Evolutionary conservation across 2,113 vertebrate species (phyloP), one percentile per base, ranked within the genome.

Genomic region (Trematocara macrostoma): DNA sequence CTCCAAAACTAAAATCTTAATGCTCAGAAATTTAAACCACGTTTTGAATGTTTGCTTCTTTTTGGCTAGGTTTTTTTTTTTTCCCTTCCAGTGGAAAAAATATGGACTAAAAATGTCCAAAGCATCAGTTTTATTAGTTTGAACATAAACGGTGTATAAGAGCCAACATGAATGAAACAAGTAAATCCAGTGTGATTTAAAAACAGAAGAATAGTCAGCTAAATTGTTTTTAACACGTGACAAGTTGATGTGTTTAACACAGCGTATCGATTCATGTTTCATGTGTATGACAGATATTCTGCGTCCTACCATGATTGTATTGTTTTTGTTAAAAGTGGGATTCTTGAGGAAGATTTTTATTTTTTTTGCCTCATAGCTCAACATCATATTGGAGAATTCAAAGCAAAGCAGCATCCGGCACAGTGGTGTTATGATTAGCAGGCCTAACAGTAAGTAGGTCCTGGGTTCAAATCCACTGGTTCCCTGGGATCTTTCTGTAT

Each of bases 291-390:
- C 69, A 31, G 10, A 7, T 29, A 47, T 2, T 16, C 15, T 11
- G 0, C 5, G 0, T 29, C 2, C 2, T 47, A 47, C 14, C 12
- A 11, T 74, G 38, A 1, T 74, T 74, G 6, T 16, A 47, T 47
- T 16, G 23, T 74, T 74, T 74, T 74, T 49, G 42, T 47, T 47
- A 29, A 47, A 29, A 49, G 38, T 26, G n/a, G 7, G 23, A 11
- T 74, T 45, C 5, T 47, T 5, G 20, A 23, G 9, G n/a, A 53
- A 20, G 18, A 53, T 20, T 11, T 74, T 71, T 71, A 7, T 45
- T 42, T 42, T 31, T 31, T 45, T 26, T 71, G 14, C 40, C 38
- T 29, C 23, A 18, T 29, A 31, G 23, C 9, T 47, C 6, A 74
- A 74, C 23, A 49, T 20, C 2, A 38, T 0, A 35, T 42, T n/a